Evolutionary conservation across 2,113 vertebrate genomes (phyloP), one percentile per base, ranked within the genome.

Genomic region (Platysternon megacephalum): DNA sequence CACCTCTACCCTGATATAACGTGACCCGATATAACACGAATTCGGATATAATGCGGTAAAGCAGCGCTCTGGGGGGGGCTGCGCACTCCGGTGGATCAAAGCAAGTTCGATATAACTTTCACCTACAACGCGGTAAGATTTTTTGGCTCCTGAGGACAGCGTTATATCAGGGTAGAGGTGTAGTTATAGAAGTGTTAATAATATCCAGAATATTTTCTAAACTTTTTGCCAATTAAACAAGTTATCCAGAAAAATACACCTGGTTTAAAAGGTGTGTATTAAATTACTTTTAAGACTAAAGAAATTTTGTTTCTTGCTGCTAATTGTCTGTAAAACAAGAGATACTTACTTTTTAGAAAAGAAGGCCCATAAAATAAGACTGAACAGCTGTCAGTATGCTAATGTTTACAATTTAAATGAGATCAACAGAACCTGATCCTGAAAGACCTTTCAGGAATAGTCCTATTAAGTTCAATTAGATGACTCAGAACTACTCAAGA

Each of bases 201-300:
- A 74, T 12, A 81, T 58, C 51, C 9, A 1, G 76, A 95, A 76
- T 56, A 56, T 8, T 79, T 68, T 49, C 46, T 1, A 0, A 93
- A 90, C 28, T 96, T 95, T 35, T 44, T 82, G 79, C 79, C 53
- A 81, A 68, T 93, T 85, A 91, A 44, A 79, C 29, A 88, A 61
- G 78, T 92, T 74, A 51, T 79, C 84, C 65, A 65, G n/a, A 24
- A 88, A 58, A 8, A 1, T n/a, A 72, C 72, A n/a, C 17, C 9
- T 42, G 24, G 88, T 82, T 91, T 89, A 48, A 90, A 93, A 89
- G 28, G 49, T 0, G 1, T 28, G 1, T 0, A 0, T 29, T 85
- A 91, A 94, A 86, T 39, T 84, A 39, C 53, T 84, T 72, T 87
- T 51, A 26, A 92, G 94, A 96, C 84, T n/a, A 80, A 84, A 58